phyloP scores from a whole-genome alignment of 2,888 invertebrate species.

The Nomada hirtipes region DNA sequence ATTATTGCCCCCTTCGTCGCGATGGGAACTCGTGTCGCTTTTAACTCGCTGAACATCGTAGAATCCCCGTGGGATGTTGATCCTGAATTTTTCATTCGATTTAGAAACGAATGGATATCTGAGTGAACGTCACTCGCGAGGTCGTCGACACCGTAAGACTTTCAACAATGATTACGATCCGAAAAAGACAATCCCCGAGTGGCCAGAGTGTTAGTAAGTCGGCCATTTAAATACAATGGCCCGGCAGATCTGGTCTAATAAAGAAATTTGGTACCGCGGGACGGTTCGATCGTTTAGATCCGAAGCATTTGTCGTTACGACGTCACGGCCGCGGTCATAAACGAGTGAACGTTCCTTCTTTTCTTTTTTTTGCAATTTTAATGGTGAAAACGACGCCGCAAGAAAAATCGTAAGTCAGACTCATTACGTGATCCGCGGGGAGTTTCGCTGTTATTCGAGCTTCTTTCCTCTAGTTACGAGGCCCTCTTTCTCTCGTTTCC shows the following conservation, averaged over 20 bases:
- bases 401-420: slow-evolving; percentile 9
- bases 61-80: not conserved
- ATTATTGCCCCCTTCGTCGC: too few relatives aligned
- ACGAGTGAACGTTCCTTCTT: not conserved
- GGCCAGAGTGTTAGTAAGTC: not conserved
- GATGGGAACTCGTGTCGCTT: not conserved
- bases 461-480: slow-evolving; percentile 17
- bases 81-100: not conserved
- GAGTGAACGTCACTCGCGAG: not conserved
- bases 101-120: not conserved
- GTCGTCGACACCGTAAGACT: not conserved
- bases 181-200: not conserved
- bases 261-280: not conserved
- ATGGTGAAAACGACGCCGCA: not conserved
- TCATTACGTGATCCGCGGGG: slow-evolving; percentile 30
- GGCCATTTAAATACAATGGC: slow-evolving; percentile 23
- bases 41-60: not conserved
- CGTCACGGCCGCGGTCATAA: not conserved
- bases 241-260: not conserved
- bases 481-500: slow-evolving; percentile 17
- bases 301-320: slow-evolving; percentile 7
- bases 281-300: not conserved
- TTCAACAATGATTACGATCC: not conserved
- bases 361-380: not conserved
- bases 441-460: slow-evolving; percentile 38